Percentiles rank a stretch among this genome's conserved stretches.
phyloP scores from a whole-genome alignment of 2,888 invertebrate species.

The Ormyrus rosae region DNA sequence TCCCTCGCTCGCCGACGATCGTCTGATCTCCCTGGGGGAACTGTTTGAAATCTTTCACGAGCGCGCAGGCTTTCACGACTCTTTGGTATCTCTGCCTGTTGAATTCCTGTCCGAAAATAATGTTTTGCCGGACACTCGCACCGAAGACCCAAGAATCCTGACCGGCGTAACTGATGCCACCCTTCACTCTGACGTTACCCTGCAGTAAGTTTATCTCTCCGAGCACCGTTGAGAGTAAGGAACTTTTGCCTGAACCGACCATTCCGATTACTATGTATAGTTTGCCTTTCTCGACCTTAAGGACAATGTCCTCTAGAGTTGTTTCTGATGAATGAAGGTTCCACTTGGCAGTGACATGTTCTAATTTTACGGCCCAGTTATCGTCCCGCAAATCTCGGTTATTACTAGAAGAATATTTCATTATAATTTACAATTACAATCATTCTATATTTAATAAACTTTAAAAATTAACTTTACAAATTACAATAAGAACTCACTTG shows the following conservation, averaged over 20 bases:
- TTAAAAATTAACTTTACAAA: too few relatives aligned
- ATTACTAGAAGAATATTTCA: not conserved
- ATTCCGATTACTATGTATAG: slow-evolving; percentile 85
- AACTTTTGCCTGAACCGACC: slow-evolving; percentile 86
- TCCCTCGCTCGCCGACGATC: slow-evolving; percentile 84
- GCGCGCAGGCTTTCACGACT: slow-evolving; percentile 75
- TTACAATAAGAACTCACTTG: slow-evolving; percentile 16
- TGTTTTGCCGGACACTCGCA: slow-evolving; percentile 89
- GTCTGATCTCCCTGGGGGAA: slow-evolving; percentile 84
- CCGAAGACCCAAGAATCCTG: slow-evolving; percentile 93
- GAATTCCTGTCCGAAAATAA: slow-evolving; percentile 85
- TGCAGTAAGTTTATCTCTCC: slow-evolving; percentile 81
- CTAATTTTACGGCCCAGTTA: slow-evolving; percentile 61
- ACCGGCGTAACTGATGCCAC: slow-evolving; percentile 84
- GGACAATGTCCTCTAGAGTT: slow-evolving; percentile 78
- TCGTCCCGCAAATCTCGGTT: slow-evolving; percentile 8
- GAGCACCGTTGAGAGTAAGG: slow-evolving; percentile 83
- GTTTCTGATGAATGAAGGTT: slow-evolving; percentile 76
- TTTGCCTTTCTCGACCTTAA: slow-evolving; percentile 79
- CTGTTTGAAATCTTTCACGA: slow-evolving; percentile 77
- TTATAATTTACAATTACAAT: not conserved
- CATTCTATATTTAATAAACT: too few relatives aligned
- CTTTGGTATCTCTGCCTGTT: slow-evolving; percentile 79
- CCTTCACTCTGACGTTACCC: slow-evolving; percentile 82
- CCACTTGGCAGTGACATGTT: slow-evolving; percentile 76